Percentiles rank a stretch among this genome's conserved stretches.
Conservation (phyloP, 2,888 invertebrate genomes). For the Drosophila quinaria region DNA sequence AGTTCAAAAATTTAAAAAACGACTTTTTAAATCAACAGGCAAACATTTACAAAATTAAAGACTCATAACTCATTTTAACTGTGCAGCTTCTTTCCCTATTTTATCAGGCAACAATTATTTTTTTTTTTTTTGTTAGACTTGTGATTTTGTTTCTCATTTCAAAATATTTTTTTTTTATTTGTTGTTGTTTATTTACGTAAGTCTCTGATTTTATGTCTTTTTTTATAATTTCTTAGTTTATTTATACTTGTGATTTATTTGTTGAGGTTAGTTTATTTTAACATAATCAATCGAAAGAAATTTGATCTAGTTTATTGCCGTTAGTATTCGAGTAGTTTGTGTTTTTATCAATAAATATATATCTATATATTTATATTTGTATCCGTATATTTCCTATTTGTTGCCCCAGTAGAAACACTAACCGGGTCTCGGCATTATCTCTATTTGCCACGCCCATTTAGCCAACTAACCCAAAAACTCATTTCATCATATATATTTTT, state of each 20-base stretch:
- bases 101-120: slow-evolving; percentile 15
- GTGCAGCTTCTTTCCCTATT: slow-evolving; percentile 23
- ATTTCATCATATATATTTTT: slow-evolving; percentile 30
- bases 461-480: slow-evolving; percentile 38
- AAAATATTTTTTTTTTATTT: slow-evolving; percentile 26
- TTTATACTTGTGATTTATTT: slow-evolving; percentile 15
- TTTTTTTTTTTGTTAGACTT: slow-evolving; percentile 12
- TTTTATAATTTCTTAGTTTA: slow-evolving; percentile 31
- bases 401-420: slow-evolving; percentile 52
- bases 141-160: slow-evolving; percentile 21
- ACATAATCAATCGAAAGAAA: slow-evolving; percentile 14
- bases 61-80: slow-evolving; percentile 31
- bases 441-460: slow-evolving; percentile 23
- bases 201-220: slow-evolving; percentile 35
- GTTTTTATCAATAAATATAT: slow-evolving; percentile 14
- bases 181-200: slow-evolving; percentile 47
- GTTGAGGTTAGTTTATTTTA: slow-evolving; percentile 49
- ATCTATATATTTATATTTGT: slow-evolving; percentile 1
- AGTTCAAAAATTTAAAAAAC: slow-evolving; percentile 1
- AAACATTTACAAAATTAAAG: slow-evolving; percentile 22
- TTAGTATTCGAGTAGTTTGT: slow-evolving; percentile 53
- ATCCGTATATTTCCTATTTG: slow-evolving; percentile 29
- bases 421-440: slow-evolving; percentile 27
- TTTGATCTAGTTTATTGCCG: slow-evolving; percentile 47
- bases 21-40: slow-evolving; percentile 7